Base-by-base conservation (phyloP, 2,888 invertebrate species). In the Drosophila colorata region DNA sequence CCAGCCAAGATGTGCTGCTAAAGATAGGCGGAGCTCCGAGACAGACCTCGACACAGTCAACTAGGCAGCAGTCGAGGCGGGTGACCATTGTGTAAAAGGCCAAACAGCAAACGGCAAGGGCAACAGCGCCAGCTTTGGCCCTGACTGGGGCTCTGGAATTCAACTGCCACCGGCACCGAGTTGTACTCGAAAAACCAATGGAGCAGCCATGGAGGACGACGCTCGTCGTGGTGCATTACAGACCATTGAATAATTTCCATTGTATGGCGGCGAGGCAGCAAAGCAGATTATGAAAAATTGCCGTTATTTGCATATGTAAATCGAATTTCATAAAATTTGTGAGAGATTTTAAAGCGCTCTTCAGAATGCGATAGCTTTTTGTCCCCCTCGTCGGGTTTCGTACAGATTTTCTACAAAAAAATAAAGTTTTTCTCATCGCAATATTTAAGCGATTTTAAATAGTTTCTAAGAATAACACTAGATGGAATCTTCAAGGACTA, bases 231-330 rank as follows among this genome's bases (percentile, higher is more conserved):
- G 78, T 87, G 85, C 85, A 85, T 85, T 85, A 87, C 87, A 82
- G 85, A 80, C 89, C 87, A 87, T 91, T 91, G 91, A 91, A 91
- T 90, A 91, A 90, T 91, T 91, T 90, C 89, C 87, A 90, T 91
- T 82, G 69, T 72, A 70, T 67, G 71, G 73, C 58, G 68, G 61
- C 63, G 76, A 70, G 75, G 68, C 75, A 68, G 74, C 80, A 84
- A 84, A 84, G 87, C 81, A 87, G 88, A 89, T 88, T 90, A 90
- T 91, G 91, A 91, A 91, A 91, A 91, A 91, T 91, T 90, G 86
- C 84, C 88, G 80, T 83, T 90, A 91, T 91, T 91, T 91, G 91
- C 91, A 91, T 91, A 91, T 90, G 91, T 89, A 91, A 91, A 91
- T 91, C 90, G 88, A 88, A 89, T 89, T 88, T 87, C 86, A 91